Base-by-base conservation (phyloP, 2,797 vertebrate species). In the Falco naumanni region DNA sequence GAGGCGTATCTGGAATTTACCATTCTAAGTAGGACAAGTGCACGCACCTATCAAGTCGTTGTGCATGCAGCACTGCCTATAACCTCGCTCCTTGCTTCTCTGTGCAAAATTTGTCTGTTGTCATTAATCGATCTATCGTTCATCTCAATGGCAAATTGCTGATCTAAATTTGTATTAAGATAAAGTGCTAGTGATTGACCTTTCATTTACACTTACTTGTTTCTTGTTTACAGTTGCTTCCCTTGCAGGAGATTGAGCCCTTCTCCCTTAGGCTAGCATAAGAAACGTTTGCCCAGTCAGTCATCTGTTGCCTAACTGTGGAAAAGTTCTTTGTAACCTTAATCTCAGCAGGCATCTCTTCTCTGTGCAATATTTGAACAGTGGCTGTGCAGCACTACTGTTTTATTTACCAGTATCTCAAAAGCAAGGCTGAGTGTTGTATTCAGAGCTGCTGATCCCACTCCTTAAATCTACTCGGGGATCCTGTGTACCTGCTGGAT, bases 141-240 rank as follows among this genome's bases (percentile, higher is more conserved):
- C 87, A 79, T 65, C 76, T 86, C 6, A 5, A 69, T 0, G 37
- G 87, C 93, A 96, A 93, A 81, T 56, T 91, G 90, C 79, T 92
- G 93, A 94, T 79, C 90, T 60, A 83, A n/a, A 76, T 82, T 56
- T 66, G 37, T 41, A 13, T 60, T 41, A 94, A 78, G 87, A 92
- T 96, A 97, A 97, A 97, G 96, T 97, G 97, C 97, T 82, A 95
- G 87, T 92, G 92, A 88, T 89, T 96, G 92, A 93, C 89, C 91
- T 93, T 93, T 50, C 79, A 10, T 84, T 85, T 83, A 41, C 65
- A 28, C 68, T 57, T 31, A 26, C 16, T 84, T 59, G 47, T 81
- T 90, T 70, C 89, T 76, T 70, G 64, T 84, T 71, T 65, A 51
- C 61, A 18, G 63, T 28, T 33, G 75, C 56, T 84, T 93, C 69